Evolutionary conservation across 2,797 vertebrate species (phyloP), one percentile per base, ranked within the genome.

Genomic region (Pagetopsis macropterus): DNA sequence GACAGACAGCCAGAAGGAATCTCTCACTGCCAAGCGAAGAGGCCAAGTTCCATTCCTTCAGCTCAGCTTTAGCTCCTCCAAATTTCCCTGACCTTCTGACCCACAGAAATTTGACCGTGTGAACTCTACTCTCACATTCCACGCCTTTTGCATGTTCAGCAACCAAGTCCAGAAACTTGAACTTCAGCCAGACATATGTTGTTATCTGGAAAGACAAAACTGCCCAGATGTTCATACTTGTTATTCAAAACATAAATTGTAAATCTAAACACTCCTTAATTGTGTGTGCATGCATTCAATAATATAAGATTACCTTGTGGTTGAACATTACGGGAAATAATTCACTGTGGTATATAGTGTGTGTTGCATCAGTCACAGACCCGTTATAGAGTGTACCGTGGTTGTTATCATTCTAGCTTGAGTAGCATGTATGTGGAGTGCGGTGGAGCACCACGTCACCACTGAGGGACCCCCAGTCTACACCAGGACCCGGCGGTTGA

Each of bases 1-100:
- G 82, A 84, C 70, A 76, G 78, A 75, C 67, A 83, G 88, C 84
- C 89, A 89, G 70, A 75, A 79, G 84, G 85, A 90, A 91, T 92
- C 70, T 91, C 78, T 84, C 87, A 84, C 81, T 87, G 90, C 82
- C 87, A 87, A 85, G 91, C 65, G 57, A 94, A 88, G 89, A 92
- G 86, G 89, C 87, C 88, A 87, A 81, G 84, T 84, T 91, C 69
- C 87, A 86, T 84, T 87, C 83, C 86, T 90, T 83, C 86, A 86
- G 86, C 88, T 89, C 75, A 66, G 84, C 70, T 75, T 84, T 44
- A 73, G 79, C 84, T 83, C 72, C 82, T 90, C 88, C 84, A 88
- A 86, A 89, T 90, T 85, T 76, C 70, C 56, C 78, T 70, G 78
- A 88, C 91, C 90, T 83, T 65, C 82, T 89, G 90, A 93, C 89